A percentile compares a stretch with the other conserved stretches of the same genome.
Evolutionary conservation across 2,113 vertebrate species (phyloP).

Genomic region (Mesoclemmys tuberculata): DNA sequence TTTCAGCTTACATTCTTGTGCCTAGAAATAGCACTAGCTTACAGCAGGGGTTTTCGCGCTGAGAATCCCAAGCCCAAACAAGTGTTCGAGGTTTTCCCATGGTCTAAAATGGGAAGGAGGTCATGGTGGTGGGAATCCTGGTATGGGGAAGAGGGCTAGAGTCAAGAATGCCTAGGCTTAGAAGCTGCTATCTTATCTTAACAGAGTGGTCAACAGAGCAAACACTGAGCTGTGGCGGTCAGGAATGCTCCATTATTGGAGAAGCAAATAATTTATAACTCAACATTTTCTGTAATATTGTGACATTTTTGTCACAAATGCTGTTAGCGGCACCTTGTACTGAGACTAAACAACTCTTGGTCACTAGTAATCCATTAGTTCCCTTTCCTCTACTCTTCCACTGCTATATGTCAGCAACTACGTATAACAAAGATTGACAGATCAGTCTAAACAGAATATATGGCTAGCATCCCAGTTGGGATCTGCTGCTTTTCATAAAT

Average conservation of each 20-base stretch:
- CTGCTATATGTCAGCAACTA: neutral
- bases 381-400: slow-evolving; percentile 1
- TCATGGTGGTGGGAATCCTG: neutral
- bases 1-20: neutral
- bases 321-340: neutral
- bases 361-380: neutral
- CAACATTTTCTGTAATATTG: neutral
- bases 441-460: neutral
- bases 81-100: no score
- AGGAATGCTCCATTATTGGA: neutral
- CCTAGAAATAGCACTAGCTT: neutral
- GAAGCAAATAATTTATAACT: neutral
- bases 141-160: neutral
- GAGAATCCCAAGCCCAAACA: neutral
- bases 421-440: neutral
- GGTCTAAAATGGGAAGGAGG: neutral
- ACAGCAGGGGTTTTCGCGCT: neutral
- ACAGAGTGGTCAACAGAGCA: neutral
- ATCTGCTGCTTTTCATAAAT: slow-evolving; percentile 20
- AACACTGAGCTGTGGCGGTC: neutral
- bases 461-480: neutral
- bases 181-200: neutral
- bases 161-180: neutral
- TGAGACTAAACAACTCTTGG: neutral
- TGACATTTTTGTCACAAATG: slow-evolving; percentile 5